Evolutionary conservation across 2,797 vertebrate genomes (phyloP).

Genomic region (Phrynocephalus vlangalii): DNA sequence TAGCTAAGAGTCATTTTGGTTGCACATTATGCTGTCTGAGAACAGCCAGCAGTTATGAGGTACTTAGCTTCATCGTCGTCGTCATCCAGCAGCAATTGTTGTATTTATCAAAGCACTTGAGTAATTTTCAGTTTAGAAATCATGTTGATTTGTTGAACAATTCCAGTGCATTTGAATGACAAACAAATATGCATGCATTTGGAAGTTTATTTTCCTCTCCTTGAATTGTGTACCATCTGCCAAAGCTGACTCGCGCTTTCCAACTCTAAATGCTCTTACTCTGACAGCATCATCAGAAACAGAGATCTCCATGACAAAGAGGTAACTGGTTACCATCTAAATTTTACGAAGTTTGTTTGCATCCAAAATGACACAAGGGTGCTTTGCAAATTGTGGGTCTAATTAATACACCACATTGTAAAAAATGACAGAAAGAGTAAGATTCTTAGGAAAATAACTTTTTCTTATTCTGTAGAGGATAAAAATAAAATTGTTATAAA

Average conservation of each 20-base stretch:
- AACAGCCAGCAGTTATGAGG: slow-evolving; percentile 52
- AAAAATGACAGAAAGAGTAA: slow-evolving; percentile 65
- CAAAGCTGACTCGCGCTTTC: slow-evolving; percentile 51
- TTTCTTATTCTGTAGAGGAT: slow-evolving; percentile 39
- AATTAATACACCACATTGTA: slow-evolving; percentile 64
- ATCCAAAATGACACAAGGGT: slow-evolving; percentile 52
- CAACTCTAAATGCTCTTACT: slow-evolving; percentile 58
- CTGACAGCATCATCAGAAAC: slow-evolving; percentile 61
- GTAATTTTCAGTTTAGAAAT: slow-evolving; percentile 65
- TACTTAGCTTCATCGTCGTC: slow-evolving; percentile 62
- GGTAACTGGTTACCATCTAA: slow-evolving; percentile 63
- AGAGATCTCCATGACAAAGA: slow-evolving; percentile 60
- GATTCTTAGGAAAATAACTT: slow-evolving; percentile 53
- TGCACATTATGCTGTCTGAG: slow-evolving; percentile 34
- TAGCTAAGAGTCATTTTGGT: slow-evolving; percentile 52
- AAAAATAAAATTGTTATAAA: slow-evolving; percentile 30
- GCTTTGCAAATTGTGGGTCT: slow-evolving; percentile 60
- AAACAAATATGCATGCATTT: slow-evolving; percentile 69
- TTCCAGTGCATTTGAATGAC: slow-evolving; percentile 59
- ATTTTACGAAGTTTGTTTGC: slow-evolving; percentile 70
- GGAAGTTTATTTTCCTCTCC: slow-evolving; percentile 72
- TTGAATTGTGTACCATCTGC: slow-evolving; percentile 77
- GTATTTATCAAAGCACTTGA: slow-evolving; percentile 66
- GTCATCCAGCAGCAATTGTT: slow-evolving; percentile 46
- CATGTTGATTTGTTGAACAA: slow-evolving; percentile 60